These are phyloP conservation scores for Hemibates koningsi DNA, from an alignment of 2,113 vertebrate genomes.

Conservation along the genomic window DNA sequence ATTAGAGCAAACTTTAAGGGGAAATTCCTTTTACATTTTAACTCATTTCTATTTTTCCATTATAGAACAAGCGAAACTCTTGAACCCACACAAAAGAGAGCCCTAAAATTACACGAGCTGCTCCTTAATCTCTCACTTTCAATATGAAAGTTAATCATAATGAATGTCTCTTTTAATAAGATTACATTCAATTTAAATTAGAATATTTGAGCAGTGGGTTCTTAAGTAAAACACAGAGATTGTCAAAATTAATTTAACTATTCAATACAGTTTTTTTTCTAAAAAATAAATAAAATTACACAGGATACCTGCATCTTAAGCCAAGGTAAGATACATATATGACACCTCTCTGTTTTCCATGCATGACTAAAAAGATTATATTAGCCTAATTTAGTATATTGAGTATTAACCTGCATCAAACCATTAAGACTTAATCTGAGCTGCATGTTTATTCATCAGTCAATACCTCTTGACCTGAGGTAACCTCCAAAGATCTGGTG, in stretches of 20 bases:
- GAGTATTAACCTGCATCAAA: neutral
- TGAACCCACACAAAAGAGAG: neutral
- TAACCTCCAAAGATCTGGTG: slow-evolving; percentile 97
- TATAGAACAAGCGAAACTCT: neutral
- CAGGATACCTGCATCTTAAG: neutral
- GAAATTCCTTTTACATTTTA: neutral
- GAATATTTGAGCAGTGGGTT: neutral
- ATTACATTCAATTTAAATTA: neutral
- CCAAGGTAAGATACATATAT: neutral
- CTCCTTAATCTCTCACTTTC: neutral
- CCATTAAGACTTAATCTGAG: neutral
- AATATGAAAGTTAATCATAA: neutral
- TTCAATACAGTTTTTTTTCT: neutral
- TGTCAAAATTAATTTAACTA: neutral
- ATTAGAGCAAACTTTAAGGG: neutral
- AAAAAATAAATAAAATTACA: neutral
- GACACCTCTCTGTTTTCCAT: neutral
- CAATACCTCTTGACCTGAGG: slow-evolving; percentile 88
- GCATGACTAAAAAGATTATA: neutral
- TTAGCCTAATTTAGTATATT: neutral
- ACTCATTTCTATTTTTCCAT: neutral
- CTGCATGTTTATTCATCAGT: neutral
- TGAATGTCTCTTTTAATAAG: neutral
- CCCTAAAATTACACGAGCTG: neutral
- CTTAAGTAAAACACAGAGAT: neutral